Percentiles rank a stretch among this genome's conserved stretches.
Evolutionary conservation across 2,113 vertebrate species (phyloP).

Genomic region (Uropsilus gracilis): DNA sequence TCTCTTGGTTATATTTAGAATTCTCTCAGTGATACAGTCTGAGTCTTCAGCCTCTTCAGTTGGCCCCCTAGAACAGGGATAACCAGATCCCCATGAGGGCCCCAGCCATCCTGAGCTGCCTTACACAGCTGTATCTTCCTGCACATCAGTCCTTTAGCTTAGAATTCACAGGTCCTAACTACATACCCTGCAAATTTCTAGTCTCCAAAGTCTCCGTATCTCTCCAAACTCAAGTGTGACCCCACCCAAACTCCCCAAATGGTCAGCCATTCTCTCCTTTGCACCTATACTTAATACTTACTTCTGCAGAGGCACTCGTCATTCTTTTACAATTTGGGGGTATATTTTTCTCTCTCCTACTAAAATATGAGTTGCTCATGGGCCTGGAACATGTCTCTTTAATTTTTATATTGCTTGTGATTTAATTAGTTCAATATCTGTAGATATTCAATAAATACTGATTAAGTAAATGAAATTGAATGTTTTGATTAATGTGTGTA

Average conservation of each 20-base stretch:
- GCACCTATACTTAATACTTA: neutral
- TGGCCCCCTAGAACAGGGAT: neutral
- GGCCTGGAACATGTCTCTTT: slow-evolving; percentile 6
- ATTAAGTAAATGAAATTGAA: neutral
- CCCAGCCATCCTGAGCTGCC: neutral
- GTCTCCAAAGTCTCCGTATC: no score
- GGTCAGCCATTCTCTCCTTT: neutral
- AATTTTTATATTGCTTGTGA: neutral
- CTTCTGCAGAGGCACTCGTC: neutral
- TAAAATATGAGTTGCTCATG: neutral
- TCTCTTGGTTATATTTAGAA: neutral
- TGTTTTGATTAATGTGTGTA: neutral
- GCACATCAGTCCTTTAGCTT: neutral
- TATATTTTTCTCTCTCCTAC: neutral
- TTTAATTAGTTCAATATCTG: neutral
- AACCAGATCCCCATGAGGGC: neutral
- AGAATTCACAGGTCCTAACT: neutral
- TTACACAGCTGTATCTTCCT: neutral
- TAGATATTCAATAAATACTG: neutral
- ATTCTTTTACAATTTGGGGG: neutral
- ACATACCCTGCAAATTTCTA: neutral
- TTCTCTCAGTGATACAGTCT: neutral
- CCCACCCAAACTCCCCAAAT: neutral
- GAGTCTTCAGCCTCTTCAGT: neutral
- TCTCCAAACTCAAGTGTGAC: neutral